A percentile compares a stretch with the other conserved stretches of the same genome.
These are phyloP conservation scores for Cydia strobilella DNA, from an alignment of 1,140 invertebrate genomes.

Conservation along the genomic window DNA sequence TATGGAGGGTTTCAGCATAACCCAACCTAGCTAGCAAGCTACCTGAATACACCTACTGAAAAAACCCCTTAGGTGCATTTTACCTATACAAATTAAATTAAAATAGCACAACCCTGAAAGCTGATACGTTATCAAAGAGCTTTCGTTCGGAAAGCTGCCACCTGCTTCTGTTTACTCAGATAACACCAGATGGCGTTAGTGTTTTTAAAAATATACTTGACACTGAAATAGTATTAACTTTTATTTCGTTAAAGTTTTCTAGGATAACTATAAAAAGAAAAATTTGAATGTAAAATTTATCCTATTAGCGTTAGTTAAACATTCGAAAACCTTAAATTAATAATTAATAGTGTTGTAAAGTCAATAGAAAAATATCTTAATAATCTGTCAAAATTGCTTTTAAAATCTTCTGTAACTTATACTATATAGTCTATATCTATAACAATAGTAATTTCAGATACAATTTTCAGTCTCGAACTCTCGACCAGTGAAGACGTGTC, in stretches of 20 bases:
- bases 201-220: neutral
- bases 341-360: too few relatives aligned
- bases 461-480: too few relatives aligned
- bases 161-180: slow-evolving; percentile 70
- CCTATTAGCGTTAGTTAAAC: too few relatives aligned
- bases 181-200: slow-evolving; percentile 46
- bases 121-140: slow-evolving; percentile 69
- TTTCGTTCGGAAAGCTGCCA: slow-evolving; percentile 61
- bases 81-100: neutral
- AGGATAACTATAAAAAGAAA: neutral
- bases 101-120: slow-evolving; percentile 50
- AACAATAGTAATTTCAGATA: too few relatives aligned
- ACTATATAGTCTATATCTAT: too few relatives aligned
- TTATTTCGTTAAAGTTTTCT: neutral
- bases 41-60: neutral
- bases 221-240: neutral
- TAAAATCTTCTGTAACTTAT: too few relatives aligned
- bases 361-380: too few relatives aligned
- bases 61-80: neutral
- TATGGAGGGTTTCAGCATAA: too few relatives aligned
- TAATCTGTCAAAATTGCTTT: too few relatives aligned
- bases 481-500: too few relatives aligned
- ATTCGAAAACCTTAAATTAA: too few relatives aligned
- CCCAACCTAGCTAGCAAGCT: too few relatives aligned
- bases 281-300: neutral